These are phyloP conservation scores for Sarcophaga caerulescens DNA, from an alignment of 2,888 invertebrate genomes.

Conservation along the genomic window DNA sequence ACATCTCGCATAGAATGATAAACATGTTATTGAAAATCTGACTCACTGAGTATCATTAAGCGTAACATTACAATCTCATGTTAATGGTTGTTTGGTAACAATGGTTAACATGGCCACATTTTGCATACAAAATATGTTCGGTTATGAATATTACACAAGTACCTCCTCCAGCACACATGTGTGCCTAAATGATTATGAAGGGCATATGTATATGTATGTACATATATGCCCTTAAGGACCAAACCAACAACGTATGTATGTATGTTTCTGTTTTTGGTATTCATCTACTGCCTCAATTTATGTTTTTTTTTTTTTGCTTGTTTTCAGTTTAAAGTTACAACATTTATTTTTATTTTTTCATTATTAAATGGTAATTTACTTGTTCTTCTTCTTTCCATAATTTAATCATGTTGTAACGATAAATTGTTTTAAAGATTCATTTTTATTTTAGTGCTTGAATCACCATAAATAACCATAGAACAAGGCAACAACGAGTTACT, in stretches of 20 bases:
- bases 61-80: too few species aligned
- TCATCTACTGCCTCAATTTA: background rate
- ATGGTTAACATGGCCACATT: background rate
- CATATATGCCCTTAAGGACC: background rate
- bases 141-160: too few species aligned
- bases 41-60: too few species aligned
- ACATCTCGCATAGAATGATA: too few species aligned
- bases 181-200: background rate
- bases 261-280: too few species aligned
- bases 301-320: background rate
- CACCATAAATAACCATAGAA: conserved; percentile 27
- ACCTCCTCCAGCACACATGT: too few species aligned
- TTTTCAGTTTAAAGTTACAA: conserved; percentile 7
- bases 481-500: background rate
- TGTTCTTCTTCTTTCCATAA: background rate
- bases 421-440: conserved; percentile 7
- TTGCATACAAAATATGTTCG: background rate
- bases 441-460: conserved; percentile 18
- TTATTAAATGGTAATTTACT: conserved; percentile 18
- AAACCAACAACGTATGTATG: background rate
- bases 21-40: too few species aligned
- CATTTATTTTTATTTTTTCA: conserved; percentile 4
- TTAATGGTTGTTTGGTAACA: background rate
- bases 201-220: too few species aligned
- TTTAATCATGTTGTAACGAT: conserved; percentile 25